Evolutionary conservation across 1,140 invertebrate species (phyloP), one percentile per base, ranked within the genome.

Genomic region (Leptestheria dahalacensis): DNA sequence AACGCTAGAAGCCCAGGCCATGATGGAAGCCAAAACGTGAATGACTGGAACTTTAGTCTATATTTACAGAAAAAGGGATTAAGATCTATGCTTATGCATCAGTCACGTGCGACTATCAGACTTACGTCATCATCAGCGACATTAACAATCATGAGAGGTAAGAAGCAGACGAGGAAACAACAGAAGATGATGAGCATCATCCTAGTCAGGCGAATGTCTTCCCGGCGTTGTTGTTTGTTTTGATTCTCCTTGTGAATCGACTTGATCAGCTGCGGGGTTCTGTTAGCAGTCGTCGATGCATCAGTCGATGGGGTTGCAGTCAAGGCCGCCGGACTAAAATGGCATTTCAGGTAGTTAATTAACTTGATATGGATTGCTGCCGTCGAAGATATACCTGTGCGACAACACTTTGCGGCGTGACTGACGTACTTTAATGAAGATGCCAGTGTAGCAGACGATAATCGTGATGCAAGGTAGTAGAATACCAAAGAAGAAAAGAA

Each of bases 111-210:
- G n/a, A n/a, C n/a, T n/a, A n/a, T n/a, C n/a, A n/a, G n/a, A n/a
- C n/a, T 63, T 64, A 68, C 69, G 21, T 81, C 77, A 66, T 89
- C 84, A 68, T 88, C 85, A 47, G 84, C 77, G 15, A 91, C 86
- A 70, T 91, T 91, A 64, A 84, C 84, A 51, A 91, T 74, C 83
- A 88, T 88, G 41, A 91, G 73, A 0, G 88, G 88, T 55, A 91
- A 75, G 71, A 89, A 92, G 66, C 85, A 91, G 23, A 84, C 71
- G 1, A 91, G 70, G 71, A 91, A 91, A 66, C 84, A 86, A 10
- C 86, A 72, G 69, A 92, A 92, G 66, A 91, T 91, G 11, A 82
- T 81, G 33, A 88, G 73, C 84, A 92, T 91, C 63, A 91, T 77
- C 60, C 80, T 81, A 1, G 88, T 91, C n/a, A 92, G 75, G 25